Evolutionary conservation across 2,113 vertebrate species (phyloP).

Genomic region (Pollimyrus isidori): DNA sequence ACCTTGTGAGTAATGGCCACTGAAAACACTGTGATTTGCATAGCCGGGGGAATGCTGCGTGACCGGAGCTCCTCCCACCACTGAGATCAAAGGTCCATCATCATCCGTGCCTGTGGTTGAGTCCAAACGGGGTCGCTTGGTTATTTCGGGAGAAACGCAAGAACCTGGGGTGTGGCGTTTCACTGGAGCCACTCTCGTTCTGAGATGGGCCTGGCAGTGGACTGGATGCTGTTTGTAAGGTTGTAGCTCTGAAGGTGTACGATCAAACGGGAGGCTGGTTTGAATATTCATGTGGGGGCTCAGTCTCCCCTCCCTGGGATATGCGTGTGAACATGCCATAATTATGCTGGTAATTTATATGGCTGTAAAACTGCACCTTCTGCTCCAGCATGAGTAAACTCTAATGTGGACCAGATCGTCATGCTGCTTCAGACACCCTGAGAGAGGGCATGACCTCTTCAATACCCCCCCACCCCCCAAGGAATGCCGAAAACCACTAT

Average conservation of each 20-base stretch:
- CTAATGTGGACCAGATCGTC: constrained; percentile 53
- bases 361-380: constrained; percentile 58
- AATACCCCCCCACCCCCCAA: background rate
- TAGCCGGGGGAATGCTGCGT: background rate
- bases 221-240: background rate
- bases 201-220: background rate
- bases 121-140: background rate
- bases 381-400: constrained; percentile 46
- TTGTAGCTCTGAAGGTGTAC: constrained; percentile 24
- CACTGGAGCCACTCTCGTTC: background rate
- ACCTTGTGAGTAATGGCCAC: background rate
- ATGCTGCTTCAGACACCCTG: background rate
- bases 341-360: constrained; percentile 60
- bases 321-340: constrained; percentile 47
- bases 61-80: background rate
- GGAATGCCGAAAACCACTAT: background rate
- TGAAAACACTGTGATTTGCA: background rate
- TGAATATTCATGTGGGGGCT: constrained; percentile 58
- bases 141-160: background rate
- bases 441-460: background rate
- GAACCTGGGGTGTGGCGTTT: background rate
- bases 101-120: background rate
- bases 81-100: background rate
- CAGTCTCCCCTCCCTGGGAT: constrained; percentile 52
- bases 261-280: constrained; percentile 20